These are phyloP conservation scores for Ischnus inquisitorius DNA, from an alignment of 2,888 invertebrate species.

Conservation along the genomic window DNA sequence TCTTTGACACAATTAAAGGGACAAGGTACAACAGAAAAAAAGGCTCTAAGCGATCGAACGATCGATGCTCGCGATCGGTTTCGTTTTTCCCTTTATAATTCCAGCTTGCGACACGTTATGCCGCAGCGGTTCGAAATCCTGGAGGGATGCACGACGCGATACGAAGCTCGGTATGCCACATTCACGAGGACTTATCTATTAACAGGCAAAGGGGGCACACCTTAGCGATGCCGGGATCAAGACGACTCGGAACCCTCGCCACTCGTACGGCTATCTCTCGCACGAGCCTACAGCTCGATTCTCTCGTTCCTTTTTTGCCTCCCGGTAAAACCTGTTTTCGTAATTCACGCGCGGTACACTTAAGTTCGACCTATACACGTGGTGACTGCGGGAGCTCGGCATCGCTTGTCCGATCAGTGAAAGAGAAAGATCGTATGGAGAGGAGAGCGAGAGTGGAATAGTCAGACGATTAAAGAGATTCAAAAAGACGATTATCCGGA, in stretches of 20 bases:
- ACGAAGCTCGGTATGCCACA: constrained; percentile 6
- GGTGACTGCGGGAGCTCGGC: constrained; percentile 38
- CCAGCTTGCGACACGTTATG: too few relatives aligned
- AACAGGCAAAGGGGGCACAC: constrained; percentile 20
- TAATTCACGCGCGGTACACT: constrained; percentile 58
- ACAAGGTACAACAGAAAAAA: background rate
- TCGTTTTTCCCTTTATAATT: too few relatives aligned
- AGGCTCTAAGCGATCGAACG: background rate
- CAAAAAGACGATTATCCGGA: background rate
- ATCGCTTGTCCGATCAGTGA: constrained; percentile 23
- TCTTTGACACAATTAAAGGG: background rate
- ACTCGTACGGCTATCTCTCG: constrained; percentile 10
- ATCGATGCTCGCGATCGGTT: background rate
- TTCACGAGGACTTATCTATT: constrained; percentile 6
- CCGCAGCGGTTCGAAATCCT: background rate
- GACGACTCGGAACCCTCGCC: background rate
- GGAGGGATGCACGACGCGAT: constrained; percentile 28
- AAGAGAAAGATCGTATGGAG: constrained; percentile 33
- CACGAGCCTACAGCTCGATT: background rate
- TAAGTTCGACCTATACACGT: constrained; percentile 58
- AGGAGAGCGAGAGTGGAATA: constrained; percentile 40
- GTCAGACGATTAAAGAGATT: background rate
- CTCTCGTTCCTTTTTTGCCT: constrained; percentile 46
- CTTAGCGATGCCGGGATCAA: background rate
- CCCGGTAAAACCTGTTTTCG: constrained; percentile 61